Conservation (phyloP, 2,888 invertebrate species). For the Parnassius orleans region DNA sequence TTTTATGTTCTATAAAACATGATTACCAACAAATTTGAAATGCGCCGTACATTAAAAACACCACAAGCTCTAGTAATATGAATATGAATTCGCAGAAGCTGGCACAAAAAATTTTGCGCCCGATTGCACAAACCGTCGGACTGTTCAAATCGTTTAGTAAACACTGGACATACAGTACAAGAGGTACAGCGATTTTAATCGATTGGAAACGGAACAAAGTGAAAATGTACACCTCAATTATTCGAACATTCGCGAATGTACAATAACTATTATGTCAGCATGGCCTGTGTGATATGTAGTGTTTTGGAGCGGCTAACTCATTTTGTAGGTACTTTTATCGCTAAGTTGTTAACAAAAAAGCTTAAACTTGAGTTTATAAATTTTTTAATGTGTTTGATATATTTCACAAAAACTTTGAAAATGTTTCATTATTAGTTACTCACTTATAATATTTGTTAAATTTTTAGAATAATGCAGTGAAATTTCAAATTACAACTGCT, state of each 20-base stretch:
- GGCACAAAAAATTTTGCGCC: slow-evolving; percentile 53
- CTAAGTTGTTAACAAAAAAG: too few species aligned
- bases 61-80: slow-evolving; percentile 18
- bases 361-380: too few species aligned
- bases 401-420: too few species aligned
- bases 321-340: too few species aligned
- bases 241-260: slow-evolving; percentile 71
- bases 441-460: too few species aligned
- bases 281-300: slow-evolving; percentile 38
- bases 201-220: slow-evolving; percentile 81
- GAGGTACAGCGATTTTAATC: slow-evolving; percentile 79
- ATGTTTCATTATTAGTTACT: too few species aligned
- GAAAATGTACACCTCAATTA: slow-evolving; percentile 81
- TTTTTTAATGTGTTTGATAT: too few species aligned
- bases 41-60: slow-evolving; percentile 13
- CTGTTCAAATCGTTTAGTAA: slow-evolving; percentile 80
- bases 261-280: slow-evolving; percentile 67
- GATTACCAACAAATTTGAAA: neutral
- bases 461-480: too few species aligned
- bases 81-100: slow-evolving; percentile 25
- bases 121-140: slow-evolving; percentile 66
- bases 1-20: too few species aligned
- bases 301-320: neutral
- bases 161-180: slow-evolving; percentile 76
- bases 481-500: too few species aligned